A percentile compares a stretch with the other conserved stretches of the same genome.
These are phyloP conservation scores for Saguinus imperator DNA, from an alignment of 2,113 vertebrate genomes.

Conservation along the genomic window DNA sequence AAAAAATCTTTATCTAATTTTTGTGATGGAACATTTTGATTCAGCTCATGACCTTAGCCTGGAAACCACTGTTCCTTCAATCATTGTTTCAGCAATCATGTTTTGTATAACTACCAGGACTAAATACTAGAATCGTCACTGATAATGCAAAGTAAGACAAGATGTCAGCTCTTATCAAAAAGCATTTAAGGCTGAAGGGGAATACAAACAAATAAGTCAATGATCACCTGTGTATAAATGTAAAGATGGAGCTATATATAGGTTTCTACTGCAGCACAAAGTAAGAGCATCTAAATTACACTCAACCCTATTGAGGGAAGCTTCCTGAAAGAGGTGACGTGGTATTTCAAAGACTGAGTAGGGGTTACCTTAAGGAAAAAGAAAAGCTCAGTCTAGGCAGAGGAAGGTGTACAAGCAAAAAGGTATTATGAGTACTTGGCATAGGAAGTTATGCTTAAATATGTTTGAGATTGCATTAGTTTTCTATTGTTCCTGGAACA, in stretches of 20 bases:
- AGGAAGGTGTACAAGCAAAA: neutral
- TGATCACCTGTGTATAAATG: neutral
- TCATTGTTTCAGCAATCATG: neutral
- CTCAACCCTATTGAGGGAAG: neutral
- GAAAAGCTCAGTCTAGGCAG: neutral
- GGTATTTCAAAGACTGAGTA: neutral
- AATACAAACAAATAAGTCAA: neutral
- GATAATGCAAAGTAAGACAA: neutral
- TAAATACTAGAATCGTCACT: neutral
- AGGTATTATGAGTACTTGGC: neutral
- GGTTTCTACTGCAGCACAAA: neutral
- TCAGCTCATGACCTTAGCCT: neutral
- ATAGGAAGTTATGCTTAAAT: neutral
- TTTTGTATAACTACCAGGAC: neutral
- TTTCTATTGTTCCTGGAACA: neutral
- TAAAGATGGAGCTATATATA: neutral
- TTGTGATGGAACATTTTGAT: neutral
- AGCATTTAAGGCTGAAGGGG: neutral
- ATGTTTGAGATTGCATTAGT: neutral
- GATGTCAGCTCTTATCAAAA: neutral
- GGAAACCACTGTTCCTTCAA: neutral
- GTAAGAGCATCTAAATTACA: neutral
- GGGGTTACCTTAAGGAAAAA: neutral
- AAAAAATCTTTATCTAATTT: neutral
- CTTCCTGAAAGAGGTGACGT: neutral